Evolutionary conservation across 1,140 invertebrate species (phyloP), one percentile per base, ranked within the genome.

Genomic region (Nomia melanderi): DNA sequence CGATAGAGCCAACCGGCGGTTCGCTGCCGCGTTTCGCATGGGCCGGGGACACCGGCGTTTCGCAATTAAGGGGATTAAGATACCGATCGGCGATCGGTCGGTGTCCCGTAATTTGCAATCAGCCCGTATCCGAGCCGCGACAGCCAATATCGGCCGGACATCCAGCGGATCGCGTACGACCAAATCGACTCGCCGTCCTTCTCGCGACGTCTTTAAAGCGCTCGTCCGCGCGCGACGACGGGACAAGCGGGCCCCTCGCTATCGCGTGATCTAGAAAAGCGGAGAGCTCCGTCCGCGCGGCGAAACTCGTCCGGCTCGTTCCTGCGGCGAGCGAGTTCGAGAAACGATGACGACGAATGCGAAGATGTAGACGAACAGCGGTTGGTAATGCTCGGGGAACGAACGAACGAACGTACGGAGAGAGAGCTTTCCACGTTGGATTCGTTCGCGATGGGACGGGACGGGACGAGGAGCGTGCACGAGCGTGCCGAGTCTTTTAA

Each of bases 401-500:
- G n/a, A n/a, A n/a, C n/a, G n/a, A n/a, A n/a, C n/a, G n/a, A n/a
- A n/a, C n/a, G n/a, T n/a, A n/a, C n/a, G n/a, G n/a, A n/a, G n/a
- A n/a, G n/a, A n/a, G n/a, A n/a, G n/a, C n/a, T n/a, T n/a, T n/a
- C n/a, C 31, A 69, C 31, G 33, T 47, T 60, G 62, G 62, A 39
- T 53, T 41, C 54, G 39, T 53, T n/a, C n/a, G n/a, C n/a, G n/a
- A n/a, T n/a, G n/a, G n/a, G n/a, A n/a, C n/a, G n/a, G n/a, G n/a
- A n/a, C n/a, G n/a, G n/a, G n/a, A n/a, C n/a, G n/a, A 27, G 47
- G n/a, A 50, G 25, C 41, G 65, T 59, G 33, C 54, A 53, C 54
- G 20, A 44, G 41, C 41, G 60, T 44, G 27, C 60, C 66, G 85
- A 84, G 86, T 72, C 82, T 87, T 84, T 85, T 56, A 83, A 84